Percentiles rank a stretch among this genome's conserved stretches.
These are phyloP conservation scores for Pyrochroa serraticornis DNA, from an alignment of 2,888 invertebrate species.

Conservation along the genomic window DNA sequence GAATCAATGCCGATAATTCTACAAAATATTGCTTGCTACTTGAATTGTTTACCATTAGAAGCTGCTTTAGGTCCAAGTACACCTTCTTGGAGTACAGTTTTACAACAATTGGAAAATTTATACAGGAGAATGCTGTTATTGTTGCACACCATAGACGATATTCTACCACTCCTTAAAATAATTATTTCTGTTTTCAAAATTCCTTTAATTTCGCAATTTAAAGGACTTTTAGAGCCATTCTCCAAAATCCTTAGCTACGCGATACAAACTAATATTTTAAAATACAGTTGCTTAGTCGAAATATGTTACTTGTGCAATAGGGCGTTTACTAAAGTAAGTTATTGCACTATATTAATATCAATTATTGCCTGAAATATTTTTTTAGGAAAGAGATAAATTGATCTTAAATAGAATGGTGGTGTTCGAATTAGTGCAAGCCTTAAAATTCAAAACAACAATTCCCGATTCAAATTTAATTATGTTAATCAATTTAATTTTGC, in stretches of 20 bases:
- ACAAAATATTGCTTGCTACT: conserved; percentile 90
- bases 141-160: conserved; percentile 72
- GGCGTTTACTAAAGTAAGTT: conserved; percentile 76
- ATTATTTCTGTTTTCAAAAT: conserved; percentile 82
- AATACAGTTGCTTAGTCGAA: conserved; percentile 81
- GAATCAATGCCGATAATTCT: conserved; percentile 79
- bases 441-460: conserved; percentile 92
- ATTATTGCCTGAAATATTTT: conserved; percentile 9
- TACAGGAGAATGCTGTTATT: conserved; percentile 78
- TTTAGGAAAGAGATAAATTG: conserved; percentile 90
- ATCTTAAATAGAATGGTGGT: conserved; percentile 90
- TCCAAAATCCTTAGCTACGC: conserved; percentile 92
- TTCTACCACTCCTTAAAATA: conserved; percentile 74
- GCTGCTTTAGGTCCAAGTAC: conserved; percentile 72
- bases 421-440: conserved; percentile 91
- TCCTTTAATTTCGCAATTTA: conserved; percentile 80
- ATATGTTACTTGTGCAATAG: conserved; percentile 89
- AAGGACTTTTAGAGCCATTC: conserved; percentile 92
- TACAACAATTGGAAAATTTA: conserved; percentile 86
- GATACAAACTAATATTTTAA: conserved; percentile 86
- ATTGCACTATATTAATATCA: conserved; percentile 1
- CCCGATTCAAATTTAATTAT: conserved; percentile 94
- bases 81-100: conserved; percentile 78
- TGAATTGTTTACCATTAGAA: conserved; percentile 89
- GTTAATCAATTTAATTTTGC: conserved; percentile 84